These are phyloP conservation scores for Eira barbara DNA, from an alignment of 2,113 vertebrate genomes.

Conservation along the genomic window DNA sequence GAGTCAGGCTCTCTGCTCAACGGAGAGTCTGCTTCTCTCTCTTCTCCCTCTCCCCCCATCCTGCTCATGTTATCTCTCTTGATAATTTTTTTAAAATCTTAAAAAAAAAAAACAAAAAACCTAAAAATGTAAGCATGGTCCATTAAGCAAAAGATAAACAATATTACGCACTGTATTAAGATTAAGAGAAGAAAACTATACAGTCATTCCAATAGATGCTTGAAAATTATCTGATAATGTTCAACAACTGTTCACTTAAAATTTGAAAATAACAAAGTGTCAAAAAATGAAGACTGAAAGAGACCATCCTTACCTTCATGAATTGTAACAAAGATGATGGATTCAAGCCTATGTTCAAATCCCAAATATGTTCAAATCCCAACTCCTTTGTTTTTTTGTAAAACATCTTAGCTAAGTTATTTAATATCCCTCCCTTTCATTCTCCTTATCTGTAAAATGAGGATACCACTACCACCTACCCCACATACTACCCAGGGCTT, in stretches of 20 bases:
- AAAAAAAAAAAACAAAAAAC: constrained; percentile 6
- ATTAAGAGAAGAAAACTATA: not conserved
- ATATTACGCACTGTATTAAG: not conserved
- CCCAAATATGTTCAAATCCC: not conserved
- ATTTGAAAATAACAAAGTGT: not conserved
- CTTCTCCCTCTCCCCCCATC: too few relatives aligned
- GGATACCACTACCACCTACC: not conserved
- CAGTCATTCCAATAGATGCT: not conserved
- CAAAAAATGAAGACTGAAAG: not conserved
- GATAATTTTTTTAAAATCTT: too few relatives aligned
- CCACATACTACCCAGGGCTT: not conserved
- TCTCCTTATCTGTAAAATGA: not conserved
- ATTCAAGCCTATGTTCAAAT: not conserved
- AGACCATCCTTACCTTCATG: not conserved
- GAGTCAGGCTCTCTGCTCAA: not conserved
- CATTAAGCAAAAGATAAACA: not conserved
- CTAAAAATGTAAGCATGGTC: not conserved
- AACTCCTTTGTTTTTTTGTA: not conserved
- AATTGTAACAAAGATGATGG: not conserved
- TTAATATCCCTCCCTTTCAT: not conserved
- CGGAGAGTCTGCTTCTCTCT: not conserved
- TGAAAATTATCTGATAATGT: not conserved
- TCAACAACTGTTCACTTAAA: not conserved
- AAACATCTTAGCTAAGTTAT: not conserved
- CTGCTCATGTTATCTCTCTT: not conserved